Evolutionary conservation across 2,113 vertebrate species (phyloP).

Genomic region (Odontophorus gujanensis): DNA sequence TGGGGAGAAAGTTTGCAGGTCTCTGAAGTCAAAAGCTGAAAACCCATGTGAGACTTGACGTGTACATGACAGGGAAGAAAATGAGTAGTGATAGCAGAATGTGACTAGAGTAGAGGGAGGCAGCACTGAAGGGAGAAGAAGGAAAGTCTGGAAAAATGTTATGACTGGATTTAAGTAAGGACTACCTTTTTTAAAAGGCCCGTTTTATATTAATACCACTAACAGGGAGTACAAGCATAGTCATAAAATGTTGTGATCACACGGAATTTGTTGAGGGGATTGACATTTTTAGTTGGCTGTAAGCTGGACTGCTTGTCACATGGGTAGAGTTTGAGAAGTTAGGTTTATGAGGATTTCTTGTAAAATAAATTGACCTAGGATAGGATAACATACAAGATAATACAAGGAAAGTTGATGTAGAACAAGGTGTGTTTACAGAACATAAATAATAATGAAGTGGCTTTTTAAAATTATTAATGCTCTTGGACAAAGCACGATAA

Average conservation of each 20-base stretch:
- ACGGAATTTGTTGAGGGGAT: background rate
- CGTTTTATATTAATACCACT: background rate
- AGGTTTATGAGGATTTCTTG: background rate
- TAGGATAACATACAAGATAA: background rate
- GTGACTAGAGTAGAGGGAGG: background rate
- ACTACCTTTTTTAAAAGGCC: background rate
- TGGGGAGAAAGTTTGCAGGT: background rate
- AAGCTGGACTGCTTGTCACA: background rate
- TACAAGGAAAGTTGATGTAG: background rate
- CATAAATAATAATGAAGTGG: background rate
- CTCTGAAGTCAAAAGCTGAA: background rate
- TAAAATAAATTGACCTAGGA: background rate
- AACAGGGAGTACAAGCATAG: background rate
- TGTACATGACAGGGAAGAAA: background rate
- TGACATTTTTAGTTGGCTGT: background rate
- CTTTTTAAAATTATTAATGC: background rate
- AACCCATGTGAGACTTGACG: background rate
- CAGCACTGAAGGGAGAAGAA: background rate
- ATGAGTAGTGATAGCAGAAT: background rate
- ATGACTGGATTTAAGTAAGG: background rate
- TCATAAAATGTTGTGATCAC: background rate
- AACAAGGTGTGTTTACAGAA: background rate
- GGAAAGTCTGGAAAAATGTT: background rate
- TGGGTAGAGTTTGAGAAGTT: background rate
- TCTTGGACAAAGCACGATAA: background rate